These are phyloP conservation scores for Falcaria lacertinaria DNA, from an alignment of 2,888 invertebrate genomes.

Conservation along the genomic window DNA sequence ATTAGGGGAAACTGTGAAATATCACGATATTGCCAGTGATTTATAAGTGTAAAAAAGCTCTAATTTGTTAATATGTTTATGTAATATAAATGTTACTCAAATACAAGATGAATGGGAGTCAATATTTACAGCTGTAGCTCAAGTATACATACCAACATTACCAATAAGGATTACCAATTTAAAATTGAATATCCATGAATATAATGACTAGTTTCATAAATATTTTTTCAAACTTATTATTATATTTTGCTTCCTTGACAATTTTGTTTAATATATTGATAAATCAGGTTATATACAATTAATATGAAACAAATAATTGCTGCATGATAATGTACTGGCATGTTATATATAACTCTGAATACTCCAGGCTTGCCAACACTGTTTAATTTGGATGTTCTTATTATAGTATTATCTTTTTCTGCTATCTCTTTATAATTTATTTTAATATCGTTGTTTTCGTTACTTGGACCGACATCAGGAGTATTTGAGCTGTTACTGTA, in stretches of 20 bases:
- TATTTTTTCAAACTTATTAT: constrained; percentile 26
- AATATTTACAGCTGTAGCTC: constrained; percentile 61
- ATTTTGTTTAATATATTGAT: constrained; percentile 73
- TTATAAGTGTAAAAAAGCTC: constrained; percentile 57
- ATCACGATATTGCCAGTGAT: constrained; percentile 66
- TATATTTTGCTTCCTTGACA: constrained; percentile 50
- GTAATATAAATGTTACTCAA: constrained; percentile 45
- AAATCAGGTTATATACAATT: constrained; percentile 75
- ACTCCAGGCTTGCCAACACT: constrained; percentile 57
- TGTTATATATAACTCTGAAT: constrained; percentile 60
- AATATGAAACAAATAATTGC: constrained; percentile 71
- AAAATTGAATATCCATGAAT: constrained; percentile 27
- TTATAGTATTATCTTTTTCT: constrained; percentile 14
- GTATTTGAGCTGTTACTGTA: constrained; percentile 12
- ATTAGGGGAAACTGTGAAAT: constrained; percentile 53
- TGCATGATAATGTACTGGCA: constrained; percentile 77
- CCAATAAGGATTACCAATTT: constrained; percentile 23
- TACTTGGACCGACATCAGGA: constrained; percentile 17
- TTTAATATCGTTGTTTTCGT: constrained; percentile 13
- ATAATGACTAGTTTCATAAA: constrained; percentile 65
- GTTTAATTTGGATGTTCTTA: constrained; percentile 40
- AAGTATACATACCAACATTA: constrained; percentile 22
- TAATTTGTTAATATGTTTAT: constrained; percentile 67
- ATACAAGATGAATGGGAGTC: constrained; percentile 31
- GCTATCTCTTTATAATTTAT: constrained; percentile 15